phyloP scores from a whole-genome alignment of 2,797 vertebrate genomes.

The Xenops minutus region DNA sequence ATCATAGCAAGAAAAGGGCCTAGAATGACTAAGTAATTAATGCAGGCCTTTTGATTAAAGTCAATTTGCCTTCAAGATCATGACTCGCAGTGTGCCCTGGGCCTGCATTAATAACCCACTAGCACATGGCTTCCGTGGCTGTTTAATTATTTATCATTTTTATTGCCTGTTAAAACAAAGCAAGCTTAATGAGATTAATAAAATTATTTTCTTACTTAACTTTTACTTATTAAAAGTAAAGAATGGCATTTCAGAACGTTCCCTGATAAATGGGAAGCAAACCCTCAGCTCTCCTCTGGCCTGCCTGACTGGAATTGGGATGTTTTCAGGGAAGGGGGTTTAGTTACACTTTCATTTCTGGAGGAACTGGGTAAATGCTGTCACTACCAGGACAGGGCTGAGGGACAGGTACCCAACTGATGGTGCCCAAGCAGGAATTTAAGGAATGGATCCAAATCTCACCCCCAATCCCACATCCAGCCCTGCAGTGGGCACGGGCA shows the following conservation, averaged over 20 bases:
- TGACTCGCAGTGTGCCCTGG: conserved; percentile 47
- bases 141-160: conserved; percentile 66
- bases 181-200: conserved; percentile 48
- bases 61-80: conserved; percentile 61
- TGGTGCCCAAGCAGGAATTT: neutral
- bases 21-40: conserved; percentile 61
- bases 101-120: conserved; percentile 58
- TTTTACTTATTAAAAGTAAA: neutral
- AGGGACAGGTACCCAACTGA: neutral
- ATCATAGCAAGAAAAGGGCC: neutral
- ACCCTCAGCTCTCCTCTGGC: neutral
- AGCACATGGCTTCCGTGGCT: conserved; percentile 42
- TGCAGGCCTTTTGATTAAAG: conserved; percentile 63
- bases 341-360: too few species aligned
- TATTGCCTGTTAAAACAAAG: conserved; percentile 56
- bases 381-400: neutral
- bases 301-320: neutral
- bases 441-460: neutral
- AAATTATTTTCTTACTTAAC: conserved; percentile 53
- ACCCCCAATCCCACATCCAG: neutral
- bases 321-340: neutral
- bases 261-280: neutral
- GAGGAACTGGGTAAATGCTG: too few species aligned
- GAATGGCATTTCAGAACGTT: neutral
- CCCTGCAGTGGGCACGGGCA: neutral